phyloP scores from a whole-genome alignment of 2,113 vertebrate genomes.

The Puma concolor region DNA sequence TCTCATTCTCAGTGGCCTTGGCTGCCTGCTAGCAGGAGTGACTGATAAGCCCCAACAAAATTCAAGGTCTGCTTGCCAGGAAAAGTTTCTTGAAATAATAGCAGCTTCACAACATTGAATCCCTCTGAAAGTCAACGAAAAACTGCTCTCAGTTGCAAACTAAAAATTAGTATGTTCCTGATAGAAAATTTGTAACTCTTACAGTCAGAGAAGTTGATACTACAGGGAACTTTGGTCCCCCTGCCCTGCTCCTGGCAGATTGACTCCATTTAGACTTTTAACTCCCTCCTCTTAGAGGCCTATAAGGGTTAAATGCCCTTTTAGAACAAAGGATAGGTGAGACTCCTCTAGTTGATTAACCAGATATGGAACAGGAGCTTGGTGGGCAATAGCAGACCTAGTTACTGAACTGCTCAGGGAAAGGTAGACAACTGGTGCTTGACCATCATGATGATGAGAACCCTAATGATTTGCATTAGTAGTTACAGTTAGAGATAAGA shows the following conservation, averaged over 20 bases:
- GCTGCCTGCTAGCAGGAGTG: background rate
- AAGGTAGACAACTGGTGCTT: background rate
- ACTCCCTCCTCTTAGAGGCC: background rate
- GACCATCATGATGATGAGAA: background rate
- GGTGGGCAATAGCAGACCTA: background rate
- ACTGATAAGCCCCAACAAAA: background rate
- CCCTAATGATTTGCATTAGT: background rate
- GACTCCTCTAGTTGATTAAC: background rate
- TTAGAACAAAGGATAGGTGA: background rate
- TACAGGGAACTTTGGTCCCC: background rate
- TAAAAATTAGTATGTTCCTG: background rate
- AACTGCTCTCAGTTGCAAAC: background rate
- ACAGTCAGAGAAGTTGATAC: background rate
- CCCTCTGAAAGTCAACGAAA: background rate
- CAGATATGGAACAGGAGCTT: background rate
- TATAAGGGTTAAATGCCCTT: background rate
- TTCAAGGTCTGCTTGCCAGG: background rate
- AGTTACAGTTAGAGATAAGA: background rate
- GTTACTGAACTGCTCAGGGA: background rate
- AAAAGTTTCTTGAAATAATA: slow-evolving; percentile 55
- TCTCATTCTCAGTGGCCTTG: slow-evolving; percentile 38
- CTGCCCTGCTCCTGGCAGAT: background rate
- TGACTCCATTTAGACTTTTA: background rate
- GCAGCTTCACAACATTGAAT: background rate
- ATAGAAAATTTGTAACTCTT: background rate